A percentile compares a stretch with the other conserved stretches of the same genome.
These are phyloP conservation scores for Caenorhabditis remanei DNA, from an alignment of 1,140 invertebrate genomes.

Conservation along the genomic window DNA sequence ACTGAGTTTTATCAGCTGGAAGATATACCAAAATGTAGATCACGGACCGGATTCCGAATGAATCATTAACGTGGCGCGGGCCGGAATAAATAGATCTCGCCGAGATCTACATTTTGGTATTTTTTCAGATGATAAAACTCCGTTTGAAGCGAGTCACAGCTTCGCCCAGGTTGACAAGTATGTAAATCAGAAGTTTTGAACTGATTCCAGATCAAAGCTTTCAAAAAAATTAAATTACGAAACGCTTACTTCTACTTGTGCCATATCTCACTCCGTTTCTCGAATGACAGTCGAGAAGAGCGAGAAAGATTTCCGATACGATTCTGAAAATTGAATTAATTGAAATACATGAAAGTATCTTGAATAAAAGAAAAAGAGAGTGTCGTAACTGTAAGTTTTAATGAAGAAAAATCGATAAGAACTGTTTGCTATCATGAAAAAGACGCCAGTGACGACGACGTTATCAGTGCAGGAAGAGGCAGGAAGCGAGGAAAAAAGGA, in stretches of 20 bases:
- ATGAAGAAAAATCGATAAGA: constrained; percentile 41
- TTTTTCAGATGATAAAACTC: no score
- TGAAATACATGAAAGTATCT: no score
- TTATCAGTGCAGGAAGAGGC: not conserved
- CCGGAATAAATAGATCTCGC: no score
- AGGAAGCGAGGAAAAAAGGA: constrained; percentile 3
- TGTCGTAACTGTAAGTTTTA: not conserved
- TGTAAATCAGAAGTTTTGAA: not conserved
- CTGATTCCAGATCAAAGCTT: not conserved
- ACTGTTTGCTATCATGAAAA: not conserved
- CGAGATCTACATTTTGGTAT: no score
- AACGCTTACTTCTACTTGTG: constrained; percentile 36
- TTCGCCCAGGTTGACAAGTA: no score
- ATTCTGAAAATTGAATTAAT: constrained; percentile 13
- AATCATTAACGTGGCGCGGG: no score
- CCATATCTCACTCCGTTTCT: not conserved
- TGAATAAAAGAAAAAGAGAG: not conserved
- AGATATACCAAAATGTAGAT: no score
- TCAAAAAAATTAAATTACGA: not conserved
- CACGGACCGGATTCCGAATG: no score
- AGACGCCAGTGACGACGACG: not conserved
- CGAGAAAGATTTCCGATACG: not conserved
- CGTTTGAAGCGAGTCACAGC: no score
- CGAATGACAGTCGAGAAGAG: not conserved
- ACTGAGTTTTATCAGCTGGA: no score